Evolutionary conservation across 2,888 invertebrate genomes (phyloP).

Genomic region (Hypomecis atomaria): DNA sequence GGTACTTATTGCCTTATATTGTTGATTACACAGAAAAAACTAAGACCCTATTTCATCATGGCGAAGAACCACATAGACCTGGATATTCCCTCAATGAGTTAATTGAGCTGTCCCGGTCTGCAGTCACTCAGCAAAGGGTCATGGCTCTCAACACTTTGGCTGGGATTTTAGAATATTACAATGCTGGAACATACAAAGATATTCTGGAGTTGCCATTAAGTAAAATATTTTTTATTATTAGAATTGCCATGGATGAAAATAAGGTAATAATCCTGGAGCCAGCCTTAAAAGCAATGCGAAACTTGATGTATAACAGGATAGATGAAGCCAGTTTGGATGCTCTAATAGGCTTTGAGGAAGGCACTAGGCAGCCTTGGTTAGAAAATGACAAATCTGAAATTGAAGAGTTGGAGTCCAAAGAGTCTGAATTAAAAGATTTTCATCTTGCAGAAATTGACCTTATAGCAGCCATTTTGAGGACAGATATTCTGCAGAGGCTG

Average conservation of each 20-base stretch:
- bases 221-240: slow-evolving; percentile 91
- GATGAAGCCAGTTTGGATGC: slow-evolving; percentile 92
- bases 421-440: slow-evolving; percentile 91
- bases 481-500: slow-evolving; percentile 89
- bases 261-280: slow-evolving; percentile 89
- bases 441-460: slow-evolving; percentile 94
- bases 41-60: slow-evolving; percentile 94
- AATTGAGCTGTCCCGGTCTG: slow-evolving; percentile 90
- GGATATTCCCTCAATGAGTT: slow-evolving; percentile 96
- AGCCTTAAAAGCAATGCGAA: slow-evolving; percentile 90
- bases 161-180: slow-evolving; percentile 89
- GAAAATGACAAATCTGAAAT: slow-evolving; percentile 82
- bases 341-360: slow-evolving; percentile 87
- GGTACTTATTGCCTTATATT: slow-evolving; percentile 89
- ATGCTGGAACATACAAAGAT: slow-evolving; percentile 90
- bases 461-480: slow-evolving; percentile 88
- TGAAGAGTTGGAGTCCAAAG: slow-evolving; percentile 81
- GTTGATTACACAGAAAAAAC: slow-evolving; percentile 83
- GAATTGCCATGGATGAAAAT: slow-evolving; percentile 95
- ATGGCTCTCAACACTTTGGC: slow-evolving; percentile 92
- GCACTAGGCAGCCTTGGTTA: slow-evolving; percentile 86
- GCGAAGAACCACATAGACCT: slow-evolving; percentile 95
- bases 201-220: slow-evolving; percentile 90
- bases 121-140: slow-evolving; percentile 92
- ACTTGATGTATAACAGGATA: slow-evolving; percentile 89